Percentiles rank a stretch among this genome's conserved stretches.
These are phyloP conservation scores for Ormyrus rosae DNA, from an alignment of 2,888 invertebrate species.

Conservation along the genomic window DNA sequence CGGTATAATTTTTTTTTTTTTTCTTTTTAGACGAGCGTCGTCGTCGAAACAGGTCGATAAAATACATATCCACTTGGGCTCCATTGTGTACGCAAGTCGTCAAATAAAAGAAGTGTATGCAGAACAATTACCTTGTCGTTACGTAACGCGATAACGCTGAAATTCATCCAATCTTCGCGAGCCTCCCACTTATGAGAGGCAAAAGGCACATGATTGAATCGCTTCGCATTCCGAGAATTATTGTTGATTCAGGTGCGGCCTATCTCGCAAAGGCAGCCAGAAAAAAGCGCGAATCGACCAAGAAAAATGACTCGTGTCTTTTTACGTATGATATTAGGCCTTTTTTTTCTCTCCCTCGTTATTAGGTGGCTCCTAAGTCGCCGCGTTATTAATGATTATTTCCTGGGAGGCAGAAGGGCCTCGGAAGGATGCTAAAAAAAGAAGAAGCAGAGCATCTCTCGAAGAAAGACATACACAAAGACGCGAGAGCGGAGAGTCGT, in stretches of 20 bases:
- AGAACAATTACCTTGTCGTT: too few relatives aligned
- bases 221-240: constrained; percentile 21
- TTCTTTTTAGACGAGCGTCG: too few relatives aligned
- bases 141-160: too few relatives aligned
- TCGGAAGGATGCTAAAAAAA: neutral
- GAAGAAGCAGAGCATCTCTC: neutral
- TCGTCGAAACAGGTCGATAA: too few relatives aligned
- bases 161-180: too few relatives aligned
- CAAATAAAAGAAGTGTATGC: too few relatives aligned
- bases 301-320: constrained; percentile 31
- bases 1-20: too few relatives aligned
- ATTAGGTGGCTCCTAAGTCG: neutral
- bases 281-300: constrained; percentile 19
- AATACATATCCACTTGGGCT: too few relatives aligned
- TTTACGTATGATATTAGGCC: neutral
- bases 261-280: too few relatives aligned
- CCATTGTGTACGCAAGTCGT: too few relatives aligned
- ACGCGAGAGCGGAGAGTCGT: constrained; percentile 5
- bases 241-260: constrained; percentile 38
- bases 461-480: constrained; percentile 5
- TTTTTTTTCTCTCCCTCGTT: too few relatives aligned
- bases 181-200: too few relatives aligned
- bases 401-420: neutral
- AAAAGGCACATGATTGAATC: neutral
- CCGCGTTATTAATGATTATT: constrained; percentile 45